Conservation (phyloP, 2,797 vertebrate genomes). For the Paguma larvata region DNA sequence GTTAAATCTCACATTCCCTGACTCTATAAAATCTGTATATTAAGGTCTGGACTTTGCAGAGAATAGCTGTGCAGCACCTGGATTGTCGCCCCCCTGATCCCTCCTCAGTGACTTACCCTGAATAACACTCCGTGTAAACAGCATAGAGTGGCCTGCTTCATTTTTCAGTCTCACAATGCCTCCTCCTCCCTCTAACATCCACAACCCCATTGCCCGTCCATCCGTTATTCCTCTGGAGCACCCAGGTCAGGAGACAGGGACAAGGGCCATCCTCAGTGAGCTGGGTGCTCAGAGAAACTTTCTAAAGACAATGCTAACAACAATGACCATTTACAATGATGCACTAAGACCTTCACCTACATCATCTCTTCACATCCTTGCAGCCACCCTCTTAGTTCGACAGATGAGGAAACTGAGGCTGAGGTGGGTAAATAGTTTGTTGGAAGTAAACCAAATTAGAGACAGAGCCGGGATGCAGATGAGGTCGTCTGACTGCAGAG, state of each 20-base stretch:
- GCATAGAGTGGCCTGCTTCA: background rate
- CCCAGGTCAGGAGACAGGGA: background rate
- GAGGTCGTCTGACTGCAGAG: background rate
- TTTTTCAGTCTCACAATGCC: background rate
- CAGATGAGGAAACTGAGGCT: background rate
- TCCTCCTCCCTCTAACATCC: background rate
- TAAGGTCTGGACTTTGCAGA: background rate
- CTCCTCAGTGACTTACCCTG: background rate
- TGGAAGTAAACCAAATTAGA: background rate
- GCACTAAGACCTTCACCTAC: background rate
- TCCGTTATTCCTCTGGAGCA: background rate
- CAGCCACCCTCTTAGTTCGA: background rate
- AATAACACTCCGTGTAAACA: background rate
- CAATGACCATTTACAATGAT: background rate
- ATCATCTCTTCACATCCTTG: background rate
- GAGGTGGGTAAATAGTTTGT: background rate
- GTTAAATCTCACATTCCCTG: background rate
- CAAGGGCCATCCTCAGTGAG: background rate
- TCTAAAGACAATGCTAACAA: background rate
- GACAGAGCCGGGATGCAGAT: background rate
- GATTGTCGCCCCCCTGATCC: background rate
- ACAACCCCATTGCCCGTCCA: too few relatives aligned
- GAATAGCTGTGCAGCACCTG: background rate
- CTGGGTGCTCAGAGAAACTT: background rate
- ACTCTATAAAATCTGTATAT: background rate